Percentiles rank a stretch among this genome's conserved stretches.
Evolutionary conservation across 2,888 invertebrate genomes (phyloP).

Genomic region (Torymus tubicola): DNA sequence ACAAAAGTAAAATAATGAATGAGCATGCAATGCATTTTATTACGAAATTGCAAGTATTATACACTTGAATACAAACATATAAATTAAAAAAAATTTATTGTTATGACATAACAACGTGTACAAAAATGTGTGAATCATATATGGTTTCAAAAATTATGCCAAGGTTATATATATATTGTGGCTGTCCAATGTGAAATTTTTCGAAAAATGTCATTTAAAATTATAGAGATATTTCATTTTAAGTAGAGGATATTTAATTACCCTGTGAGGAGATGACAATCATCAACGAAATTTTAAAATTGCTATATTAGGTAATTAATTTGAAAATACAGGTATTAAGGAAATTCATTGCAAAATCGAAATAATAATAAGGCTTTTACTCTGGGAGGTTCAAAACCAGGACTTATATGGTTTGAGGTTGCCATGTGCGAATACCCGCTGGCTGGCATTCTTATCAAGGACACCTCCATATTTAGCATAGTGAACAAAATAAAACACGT

Average conservation of each 20-base stretch:
- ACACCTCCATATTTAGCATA: conserved; percentile 24
- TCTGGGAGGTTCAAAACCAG: not conserved
- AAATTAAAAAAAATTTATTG: too few species aligned
- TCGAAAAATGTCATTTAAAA: not conserved
- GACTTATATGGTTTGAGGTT: conserved; percentile 24
- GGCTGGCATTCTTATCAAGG: conserved; percentile 49
- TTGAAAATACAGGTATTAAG: too few species aligned
- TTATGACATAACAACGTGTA: too few species aligned
- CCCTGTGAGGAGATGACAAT: too few species aligned
- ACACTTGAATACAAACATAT: too few species aligned
- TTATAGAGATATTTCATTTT: too few species aligned
- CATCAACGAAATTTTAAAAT: too few species aligned
- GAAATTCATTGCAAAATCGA: not conserved
- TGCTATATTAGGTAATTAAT: too few species aligned
- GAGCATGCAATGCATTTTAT: too few species aligned
- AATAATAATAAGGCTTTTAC: not conserved
- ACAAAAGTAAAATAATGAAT: too few species aligned
- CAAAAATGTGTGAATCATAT: not conserved
- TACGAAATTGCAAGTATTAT: too few species aligned
- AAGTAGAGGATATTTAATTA: too few species aligned
- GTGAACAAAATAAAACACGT: conserved; percentile 24
- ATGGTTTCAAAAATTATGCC: not conserved
- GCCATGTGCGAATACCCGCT: conserved; percentile 65
- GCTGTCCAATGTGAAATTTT: not conserved
- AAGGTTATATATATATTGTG: not conserved